Percentiles rank a stretch among this genome's conserved stretches.
Conservation (phyloP, 2,888 invertebrate genomes). For the Scrobipalpa costella region DNA sequence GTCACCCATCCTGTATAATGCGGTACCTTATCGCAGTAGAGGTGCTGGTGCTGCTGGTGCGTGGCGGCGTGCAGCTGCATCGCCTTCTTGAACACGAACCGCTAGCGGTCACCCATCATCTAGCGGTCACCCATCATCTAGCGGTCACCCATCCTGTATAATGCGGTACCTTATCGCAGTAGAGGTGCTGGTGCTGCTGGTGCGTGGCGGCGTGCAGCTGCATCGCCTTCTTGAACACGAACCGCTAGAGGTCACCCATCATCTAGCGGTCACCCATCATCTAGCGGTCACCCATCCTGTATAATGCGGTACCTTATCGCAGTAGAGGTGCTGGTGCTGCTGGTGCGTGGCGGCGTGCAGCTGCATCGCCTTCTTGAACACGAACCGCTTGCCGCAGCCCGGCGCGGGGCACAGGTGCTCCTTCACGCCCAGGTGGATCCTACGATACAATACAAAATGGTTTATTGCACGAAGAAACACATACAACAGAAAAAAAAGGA, state of each 20-base stretch:
- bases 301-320: constrained; percentile 46
- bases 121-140: too few relatives aligned
- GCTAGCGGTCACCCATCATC: constrained; percentile 41
- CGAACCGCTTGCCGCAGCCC: constrained; percentile 59
- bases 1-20: neutral
- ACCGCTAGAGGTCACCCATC: constrained; percentile 34
- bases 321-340: constrained; percentile 59
- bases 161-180: constrained; percentile 55
- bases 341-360: constrained; percentile 63
- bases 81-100: constrained; percentile 68
- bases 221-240: constrained; percentile 69
- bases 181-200: constrained; percentile 55
- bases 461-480: too few relatives aligned
- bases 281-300: neutral
- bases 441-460: constrained; percentile 41
- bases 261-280: too few relatives aligned
- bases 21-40: constrained; percentile 61
- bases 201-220: constrained; percentile 64
- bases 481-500: too few relatives aligned
- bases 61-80: constrained; percentile 64
- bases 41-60: constrained; percentile 55
- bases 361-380: constrained; percentile 69
- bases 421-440: constrained; percentile 67
- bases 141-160: neutral
- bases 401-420: constrained; percentile 57